These are phyloP conservation scores for Cuniculus paca DNA, from an alignment of 2,797 vertebrate species.

Conservation along the genomic window DNA sequence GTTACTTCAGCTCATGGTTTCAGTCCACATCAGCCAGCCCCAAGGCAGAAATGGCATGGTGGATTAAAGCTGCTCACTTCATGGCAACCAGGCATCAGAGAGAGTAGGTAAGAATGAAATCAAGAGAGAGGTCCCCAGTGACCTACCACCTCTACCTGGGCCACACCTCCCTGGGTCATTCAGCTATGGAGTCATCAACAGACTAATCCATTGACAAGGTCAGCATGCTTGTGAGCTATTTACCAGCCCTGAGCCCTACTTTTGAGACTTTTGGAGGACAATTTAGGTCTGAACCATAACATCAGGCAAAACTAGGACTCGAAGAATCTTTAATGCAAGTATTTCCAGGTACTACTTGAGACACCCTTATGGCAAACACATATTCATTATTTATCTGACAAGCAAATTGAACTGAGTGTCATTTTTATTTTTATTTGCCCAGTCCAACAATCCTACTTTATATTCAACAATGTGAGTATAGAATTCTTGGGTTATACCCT, in stretches of 20 bases:
- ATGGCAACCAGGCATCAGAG: neutral
- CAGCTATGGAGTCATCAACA: neutral
- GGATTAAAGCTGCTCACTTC: neutral
- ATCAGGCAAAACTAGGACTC: constrained; percentile 18
- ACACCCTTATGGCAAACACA: neutral
- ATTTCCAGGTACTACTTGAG: neutral
- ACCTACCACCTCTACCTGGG: neutral
- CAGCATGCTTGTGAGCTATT: neutral
- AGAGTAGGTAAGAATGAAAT: neutral
- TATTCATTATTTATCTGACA: constrained; percentile 39
- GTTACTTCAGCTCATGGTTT: neutral
- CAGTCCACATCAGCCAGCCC: neutral
- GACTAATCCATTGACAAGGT: neutral
- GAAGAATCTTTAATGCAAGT: neutral
- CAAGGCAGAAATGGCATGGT: neutral
- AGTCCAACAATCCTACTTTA: neutral
- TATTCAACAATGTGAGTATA: neutral
- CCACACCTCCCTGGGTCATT: neutral
- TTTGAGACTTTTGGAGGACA: neutral
- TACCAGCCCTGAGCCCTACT: neutral
- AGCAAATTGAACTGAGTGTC: neutral
- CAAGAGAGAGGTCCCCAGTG: neutral
- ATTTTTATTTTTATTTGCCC: constrained; percentile 14
- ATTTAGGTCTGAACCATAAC: neutral
- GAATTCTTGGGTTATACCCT: neutral